Evolutionary conservation across 2,113 vertebrate genomes (phyloP).

Genomic region (Odontophorus gujanensis): DNA sequence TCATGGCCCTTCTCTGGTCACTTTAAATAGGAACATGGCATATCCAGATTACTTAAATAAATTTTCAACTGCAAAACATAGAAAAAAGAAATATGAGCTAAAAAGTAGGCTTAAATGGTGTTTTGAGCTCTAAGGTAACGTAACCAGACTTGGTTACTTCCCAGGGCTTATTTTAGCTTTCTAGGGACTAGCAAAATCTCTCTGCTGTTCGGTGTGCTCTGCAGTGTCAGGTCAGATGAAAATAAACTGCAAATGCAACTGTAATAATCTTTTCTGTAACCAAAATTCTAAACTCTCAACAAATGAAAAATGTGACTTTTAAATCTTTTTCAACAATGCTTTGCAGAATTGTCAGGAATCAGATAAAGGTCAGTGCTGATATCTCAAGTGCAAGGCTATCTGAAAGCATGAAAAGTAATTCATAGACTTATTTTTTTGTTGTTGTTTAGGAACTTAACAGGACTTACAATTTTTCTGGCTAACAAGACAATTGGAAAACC

Average conservation of each 20-base stretch:
- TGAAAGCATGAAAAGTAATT: background rate
- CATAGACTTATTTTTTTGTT: background rate
- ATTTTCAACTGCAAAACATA: background rate
- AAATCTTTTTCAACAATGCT: background rate
- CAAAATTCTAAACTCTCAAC: background rate
- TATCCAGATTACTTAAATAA: slow-evolving; percentile 42
- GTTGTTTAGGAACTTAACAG: background rate
- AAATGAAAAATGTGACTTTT: background rate
- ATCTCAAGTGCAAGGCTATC: background rate
- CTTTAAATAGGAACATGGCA: slow-evolving; percentile 21
- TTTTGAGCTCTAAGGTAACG: background rate
- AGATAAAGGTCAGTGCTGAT: background rate
- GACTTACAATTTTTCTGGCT: too few species aligned
- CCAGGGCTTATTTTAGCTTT: background rate
- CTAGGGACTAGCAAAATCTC: background rate
- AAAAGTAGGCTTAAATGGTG: background rate
- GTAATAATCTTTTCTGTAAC: background rate
- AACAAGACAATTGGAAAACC: background rate
- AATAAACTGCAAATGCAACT: background rate
- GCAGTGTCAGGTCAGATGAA: background rate
- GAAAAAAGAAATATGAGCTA: background rate
- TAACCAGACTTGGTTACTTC: background rate
- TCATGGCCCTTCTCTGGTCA: too few species aligned
- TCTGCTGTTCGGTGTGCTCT: fast-evolving
- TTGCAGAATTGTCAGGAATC: background rate